Evolutionary conservation across 2,797 vertebrate genomes (phyloP).

Genomic region (Hypotaenidia philippensis): DNA sequence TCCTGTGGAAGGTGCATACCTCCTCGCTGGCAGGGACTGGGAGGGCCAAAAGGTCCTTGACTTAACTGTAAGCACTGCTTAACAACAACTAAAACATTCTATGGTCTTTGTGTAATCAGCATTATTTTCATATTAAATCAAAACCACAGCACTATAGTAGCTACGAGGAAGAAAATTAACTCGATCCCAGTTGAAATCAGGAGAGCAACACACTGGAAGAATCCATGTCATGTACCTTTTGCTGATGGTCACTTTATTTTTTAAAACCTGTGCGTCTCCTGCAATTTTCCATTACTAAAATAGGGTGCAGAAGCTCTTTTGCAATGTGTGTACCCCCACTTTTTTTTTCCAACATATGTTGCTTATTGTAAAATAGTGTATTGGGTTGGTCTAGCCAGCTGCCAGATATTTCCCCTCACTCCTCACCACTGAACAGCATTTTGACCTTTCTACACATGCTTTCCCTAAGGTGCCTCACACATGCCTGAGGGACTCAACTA

Average conservation of each 20-base stretch:
- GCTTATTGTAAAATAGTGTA: background rate
- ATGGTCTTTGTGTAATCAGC: too few relatives aligned
- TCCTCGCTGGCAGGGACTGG: too few relatives aligned
- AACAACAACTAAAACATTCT: too few relatives aligned
- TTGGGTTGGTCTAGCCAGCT: background rate
- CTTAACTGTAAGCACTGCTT: too few relatives aligned
- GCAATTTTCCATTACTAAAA: background rate
- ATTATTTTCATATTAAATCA: too few relatives aligned
- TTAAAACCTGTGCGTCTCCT: background rate
- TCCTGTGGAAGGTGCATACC: too few relatives aligned
- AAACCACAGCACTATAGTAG: too few relatives aligned
- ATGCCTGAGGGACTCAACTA: background rate
- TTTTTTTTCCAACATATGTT: background rate
- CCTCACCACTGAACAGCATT: background rate
- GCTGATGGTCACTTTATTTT: background rate
- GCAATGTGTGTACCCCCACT: background rate
- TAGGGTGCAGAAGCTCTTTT: background rate
- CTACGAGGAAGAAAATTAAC: too few relatives aligned
- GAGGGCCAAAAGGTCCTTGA: too few relatives aligned
- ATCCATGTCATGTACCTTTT: background rate
- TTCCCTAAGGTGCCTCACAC: fast-evolving
- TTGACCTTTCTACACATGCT: background rate
- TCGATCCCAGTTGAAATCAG: too few relatives aligned
- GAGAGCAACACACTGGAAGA: background rate
- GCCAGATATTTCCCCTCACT: background rate